phyloP scores from a whole-genome alignment of 1,140 invertebrate species.

The Drosophila funebris region DNA sequence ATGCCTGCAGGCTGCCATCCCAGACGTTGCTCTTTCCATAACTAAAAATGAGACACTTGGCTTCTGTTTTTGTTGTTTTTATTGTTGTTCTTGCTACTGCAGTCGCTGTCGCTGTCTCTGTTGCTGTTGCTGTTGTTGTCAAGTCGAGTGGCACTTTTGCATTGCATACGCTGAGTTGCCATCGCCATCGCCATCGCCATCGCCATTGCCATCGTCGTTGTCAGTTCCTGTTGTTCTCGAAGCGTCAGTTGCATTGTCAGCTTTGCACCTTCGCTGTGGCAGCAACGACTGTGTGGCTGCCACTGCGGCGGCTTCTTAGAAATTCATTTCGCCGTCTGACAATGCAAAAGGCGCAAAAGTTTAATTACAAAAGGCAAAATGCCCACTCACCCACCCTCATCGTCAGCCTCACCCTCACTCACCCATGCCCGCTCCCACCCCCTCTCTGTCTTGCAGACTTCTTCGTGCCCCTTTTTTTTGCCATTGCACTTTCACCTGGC shows the following conservation, averaged over 20 bases:
- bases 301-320: conserved; percentile 43
- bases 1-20: conserved; percentile 29
- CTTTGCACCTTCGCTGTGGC: conserved; percentile 41
- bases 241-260: conserved; percentile 49
- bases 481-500: conserved; percentile 63
- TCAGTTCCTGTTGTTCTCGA: conserved; percentile 24
- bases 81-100: background rate
- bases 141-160: conserved; percentile 48
- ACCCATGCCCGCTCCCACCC: background rate
- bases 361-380: conserved; percentile 75
- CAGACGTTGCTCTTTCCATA: conserved; percentile 55
- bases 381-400: conserved; percentile 50
- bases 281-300: conserved; percentile 2
- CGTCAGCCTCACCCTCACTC: too few species aligned
- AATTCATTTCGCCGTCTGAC: conserved; percentile 51
- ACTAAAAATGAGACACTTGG: conserved; percentile 72
- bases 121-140: conserved; percentile 4
- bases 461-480: background rate
- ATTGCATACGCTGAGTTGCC: conserved; percentile 30
- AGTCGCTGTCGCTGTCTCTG: conserved; percentile 10
- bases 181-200: background rate
- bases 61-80: conserved; percentile 4
- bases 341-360: conserved; percentile 59
- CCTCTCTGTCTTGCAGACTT: background rate
- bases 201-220: conserved; percentile 17